These are phyloP conservation scores for Mormyrops boulengeri DNA, from an alignment of 2,797 vertebrate species.

Conservation along the genomic window DNA sequence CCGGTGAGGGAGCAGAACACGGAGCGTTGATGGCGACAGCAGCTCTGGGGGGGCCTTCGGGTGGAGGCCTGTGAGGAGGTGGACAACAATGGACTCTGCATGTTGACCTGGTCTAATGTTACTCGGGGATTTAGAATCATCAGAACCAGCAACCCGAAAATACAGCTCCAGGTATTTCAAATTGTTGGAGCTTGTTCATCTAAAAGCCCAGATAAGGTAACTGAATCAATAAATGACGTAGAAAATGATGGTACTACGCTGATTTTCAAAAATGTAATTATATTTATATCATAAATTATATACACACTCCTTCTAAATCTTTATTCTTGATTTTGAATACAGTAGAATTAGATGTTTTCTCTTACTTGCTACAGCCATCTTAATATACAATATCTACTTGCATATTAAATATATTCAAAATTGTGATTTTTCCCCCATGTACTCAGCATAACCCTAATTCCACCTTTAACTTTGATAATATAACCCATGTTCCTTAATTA, in stretches of 20 bases:
- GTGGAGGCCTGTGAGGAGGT: neutral
- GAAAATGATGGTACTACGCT: neutral
- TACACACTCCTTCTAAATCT: neutral
- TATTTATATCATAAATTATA: neutral
- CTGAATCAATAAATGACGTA: neutral
- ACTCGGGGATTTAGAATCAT: neutral
- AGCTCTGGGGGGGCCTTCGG: neutral
- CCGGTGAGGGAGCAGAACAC: conserved; percentile 35
- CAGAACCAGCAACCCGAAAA: neutral
- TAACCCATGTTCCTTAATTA: neutral
- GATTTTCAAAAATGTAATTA: neutral
- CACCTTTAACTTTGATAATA: neutral
- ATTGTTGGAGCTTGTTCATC: neutral
- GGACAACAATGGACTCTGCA: neutral
- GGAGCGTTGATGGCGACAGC: conserved; percentile 45
- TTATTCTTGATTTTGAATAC: neutral
- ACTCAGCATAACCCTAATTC: neutral
- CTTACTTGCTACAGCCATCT: neutral
- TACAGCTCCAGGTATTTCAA: neutral
- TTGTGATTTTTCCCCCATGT: neutral
- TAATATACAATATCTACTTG: neutral
- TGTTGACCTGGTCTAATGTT: neutral
- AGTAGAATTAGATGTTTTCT: neutral
- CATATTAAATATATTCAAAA: neutral
- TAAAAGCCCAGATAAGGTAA: neutral